phyloP scores from a whole-genome alignment of 2,113 vertebrate genomes.

The Mola mola region DNA sequence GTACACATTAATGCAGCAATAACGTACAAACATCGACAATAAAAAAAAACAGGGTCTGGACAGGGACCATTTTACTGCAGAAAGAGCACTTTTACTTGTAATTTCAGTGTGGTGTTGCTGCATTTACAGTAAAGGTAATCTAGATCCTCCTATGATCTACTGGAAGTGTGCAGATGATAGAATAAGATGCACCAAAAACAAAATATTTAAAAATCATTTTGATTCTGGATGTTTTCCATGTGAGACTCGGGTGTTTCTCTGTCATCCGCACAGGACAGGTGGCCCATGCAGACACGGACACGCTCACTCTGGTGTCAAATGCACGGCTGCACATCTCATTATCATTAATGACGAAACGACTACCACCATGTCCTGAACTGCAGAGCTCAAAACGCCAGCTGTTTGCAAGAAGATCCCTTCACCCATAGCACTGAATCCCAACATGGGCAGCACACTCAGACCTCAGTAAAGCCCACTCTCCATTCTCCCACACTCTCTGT shows the following conservation, averaged over 20 bases:
- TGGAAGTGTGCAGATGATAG: too few species aligned
- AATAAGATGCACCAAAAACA: too few species aligned
- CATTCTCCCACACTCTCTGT: too few species aligned
- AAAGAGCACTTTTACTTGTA: too few species aligned
- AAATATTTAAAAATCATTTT: neutral
- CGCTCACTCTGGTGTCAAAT: conserved; percentile 40
- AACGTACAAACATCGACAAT: too few species aligned
- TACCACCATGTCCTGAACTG: neutral
- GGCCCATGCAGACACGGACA: neutral
- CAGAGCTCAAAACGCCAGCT: conserved; percentile 22
- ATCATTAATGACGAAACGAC: neutral
- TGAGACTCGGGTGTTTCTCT: conserved; percentile 8
- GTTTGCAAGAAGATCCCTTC: neutral
- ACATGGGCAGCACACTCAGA: conserved; percentile 9
- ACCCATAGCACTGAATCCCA: conserved; percentile 8
- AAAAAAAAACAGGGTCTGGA: too few species aligned
- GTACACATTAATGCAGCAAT: too few species aligned
- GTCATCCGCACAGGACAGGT: conserved; percentile 18
- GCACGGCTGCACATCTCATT: conserved; percentile 18
- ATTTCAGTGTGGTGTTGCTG: too few species aligned
- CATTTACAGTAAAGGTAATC: too few species aligned
- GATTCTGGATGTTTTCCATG: neutral
- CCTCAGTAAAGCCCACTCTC: too few species aligned
- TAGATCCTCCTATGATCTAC: too few species aligned
- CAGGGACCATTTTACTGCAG: too few species aligned